Percentiles rank a stretch among this genome's conserved stretches.
Evolutionary conservation across 2,113 vertebrate species (phyloP).

Genomic region (Cynocephalus volans): DNA sequence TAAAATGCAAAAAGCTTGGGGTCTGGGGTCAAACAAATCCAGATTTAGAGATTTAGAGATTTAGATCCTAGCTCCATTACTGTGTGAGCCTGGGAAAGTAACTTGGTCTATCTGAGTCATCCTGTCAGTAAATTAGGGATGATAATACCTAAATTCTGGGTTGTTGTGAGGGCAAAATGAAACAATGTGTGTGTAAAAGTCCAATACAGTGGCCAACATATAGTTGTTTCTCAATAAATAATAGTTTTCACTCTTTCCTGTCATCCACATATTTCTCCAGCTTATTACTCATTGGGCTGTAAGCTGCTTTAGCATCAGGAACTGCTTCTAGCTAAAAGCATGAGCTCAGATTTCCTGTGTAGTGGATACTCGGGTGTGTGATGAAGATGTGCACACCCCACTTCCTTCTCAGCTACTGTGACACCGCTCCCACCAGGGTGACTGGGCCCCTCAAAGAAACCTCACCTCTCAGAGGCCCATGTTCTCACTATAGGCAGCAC

Average conservation of each 20-base stretch:
- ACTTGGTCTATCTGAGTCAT: background rate
- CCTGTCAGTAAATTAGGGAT: background rate
- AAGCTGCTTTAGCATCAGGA: background rate
- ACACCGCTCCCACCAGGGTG: background rate
- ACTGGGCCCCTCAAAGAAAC: background rate
- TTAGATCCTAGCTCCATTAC: background rate
- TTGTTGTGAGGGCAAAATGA: background rate
- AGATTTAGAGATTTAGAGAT: background rate
- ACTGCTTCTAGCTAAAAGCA: conserved; percentile 3
- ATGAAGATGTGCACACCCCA: background rate
- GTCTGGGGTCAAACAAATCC: background rate
- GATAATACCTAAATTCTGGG: background rate
- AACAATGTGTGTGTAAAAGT: background rate
- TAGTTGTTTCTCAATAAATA: conserved; percentile 3
- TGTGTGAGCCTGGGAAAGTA: background rate
- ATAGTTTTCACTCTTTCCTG: background rate
- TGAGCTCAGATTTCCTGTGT: background rate
- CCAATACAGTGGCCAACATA: too few relatives aligned
- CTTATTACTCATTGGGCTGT: background rate
- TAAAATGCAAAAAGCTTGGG: background rate
- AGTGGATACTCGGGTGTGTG: background rate
- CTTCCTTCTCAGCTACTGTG: background rate
- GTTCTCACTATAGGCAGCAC: background rate
- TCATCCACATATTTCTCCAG: background rate
- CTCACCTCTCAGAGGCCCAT: background rate